phyloP scores from a whole-genome alignment of 2,797 vertebrate species.

The Cyclopterus lumpus region DNA sequence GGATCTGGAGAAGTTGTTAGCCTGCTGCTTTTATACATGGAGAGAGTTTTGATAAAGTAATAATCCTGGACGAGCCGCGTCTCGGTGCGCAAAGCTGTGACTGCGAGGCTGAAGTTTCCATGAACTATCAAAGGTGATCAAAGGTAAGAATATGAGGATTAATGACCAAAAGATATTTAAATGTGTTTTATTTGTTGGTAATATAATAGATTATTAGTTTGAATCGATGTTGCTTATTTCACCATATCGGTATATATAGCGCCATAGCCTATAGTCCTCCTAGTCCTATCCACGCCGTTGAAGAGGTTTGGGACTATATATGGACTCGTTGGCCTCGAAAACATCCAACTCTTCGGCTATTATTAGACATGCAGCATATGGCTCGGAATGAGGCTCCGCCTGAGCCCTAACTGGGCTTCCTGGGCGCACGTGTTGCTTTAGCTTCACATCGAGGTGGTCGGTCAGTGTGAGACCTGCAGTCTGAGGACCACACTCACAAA shows the following conservation, averaged over 20 bases:
- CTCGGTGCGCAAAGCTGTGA: not conserved
- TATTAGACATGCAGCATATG: constrained; percentile 3
- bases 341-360: not conserved
- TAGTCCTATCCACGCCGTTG: too few species aligned
- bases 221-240: not conserved
- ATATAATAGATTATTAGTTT: not conserved
- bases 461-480: not conserved
- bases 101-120: constrained; percentile 28
- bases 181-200: not conserved
- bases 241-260: not conserved
- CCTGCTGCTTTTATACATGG: not conserved
- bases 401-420: not conserved
- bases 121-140: not conserved
- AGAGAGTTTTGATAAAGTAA: rapidly evolving
- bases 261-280: too few species aligned
- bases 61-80: too few species aligned
- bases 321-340: not conserved
- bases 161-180: rapidly evolving
- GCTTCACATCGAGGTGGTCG: not conserved
- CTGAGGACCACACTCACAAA: not conserved
- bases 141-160: constrained; percentile 11
- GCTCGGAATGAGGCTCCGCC: not conserved
- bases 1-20: too few species aligned
- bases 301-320: not conserved
- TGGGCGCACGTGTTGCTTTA: not conserved